Conservation (phyloP, 2,113 vertebrate species). For the Crotophaga sulcirostris region DNA sequence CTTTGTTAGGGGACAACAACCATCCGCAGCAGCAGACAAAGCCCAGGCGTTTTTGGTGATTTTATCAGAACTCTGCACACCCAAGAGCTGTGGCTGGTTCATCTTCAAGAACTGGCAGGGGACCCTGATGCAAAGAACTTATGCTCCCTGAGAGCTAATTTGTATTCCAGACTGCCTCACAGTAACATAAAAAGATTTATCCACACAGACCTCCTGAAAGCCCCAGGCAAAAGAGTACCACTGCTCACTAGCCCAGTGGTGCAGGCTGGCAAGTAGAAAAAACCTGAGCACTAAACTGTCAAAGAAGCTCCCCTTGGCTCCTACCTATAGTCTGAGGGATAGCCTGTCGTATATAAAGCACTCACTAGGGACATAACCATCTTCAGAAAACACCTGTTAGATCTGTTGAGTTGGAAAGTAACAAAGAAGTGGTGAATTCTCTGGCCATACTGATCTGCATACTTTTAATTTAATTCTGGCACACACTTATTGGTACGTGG, state of each 20-base stretch:
- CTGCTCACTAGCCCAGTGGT: not conserved
- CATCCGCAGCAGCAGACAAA: not conserved
- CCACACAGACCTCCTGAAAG: not conserved
- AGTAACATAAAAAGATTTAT: not conserved
- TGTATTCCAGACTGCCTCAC: not conserved
- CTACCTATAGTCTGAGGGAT: not conserved
- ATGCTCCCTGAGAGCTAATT: not conserved
- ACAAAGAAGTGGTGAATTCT: not conserved
- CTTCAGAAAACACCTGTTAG: not conserved
- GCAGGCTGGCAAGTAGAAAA: not conserved
- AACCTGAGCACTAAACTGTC: not conserved
- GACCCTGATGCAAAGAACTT: not conserved
- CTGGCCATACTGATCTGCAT: not conserved
- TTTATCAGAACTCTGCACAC: not conserved
- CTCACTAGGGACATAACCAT: not conserved
- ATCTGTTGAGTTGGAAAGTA: not conserved
- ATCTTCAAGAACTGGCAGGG: not conserved
- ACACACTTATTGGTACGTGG: fast-evolving
- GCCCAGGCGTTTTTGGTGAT: not conserved
- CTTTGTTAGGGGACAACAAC: not conserved
- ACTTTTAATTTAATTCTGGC: not conserved
- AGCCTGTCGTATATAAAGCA: not conserved
- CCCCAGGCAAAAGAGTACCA: not conserved
- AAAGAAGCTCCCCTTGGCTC: not conserved
- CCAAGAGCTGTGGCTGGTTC: not conserved